Percentiles rank a stretch among this genome's conserved stretches.
These are phyloP conservation scores for Grus americana DNA, from an alignment of 2,113 vertebrate species.

Conservation along the genomic window DNA sequence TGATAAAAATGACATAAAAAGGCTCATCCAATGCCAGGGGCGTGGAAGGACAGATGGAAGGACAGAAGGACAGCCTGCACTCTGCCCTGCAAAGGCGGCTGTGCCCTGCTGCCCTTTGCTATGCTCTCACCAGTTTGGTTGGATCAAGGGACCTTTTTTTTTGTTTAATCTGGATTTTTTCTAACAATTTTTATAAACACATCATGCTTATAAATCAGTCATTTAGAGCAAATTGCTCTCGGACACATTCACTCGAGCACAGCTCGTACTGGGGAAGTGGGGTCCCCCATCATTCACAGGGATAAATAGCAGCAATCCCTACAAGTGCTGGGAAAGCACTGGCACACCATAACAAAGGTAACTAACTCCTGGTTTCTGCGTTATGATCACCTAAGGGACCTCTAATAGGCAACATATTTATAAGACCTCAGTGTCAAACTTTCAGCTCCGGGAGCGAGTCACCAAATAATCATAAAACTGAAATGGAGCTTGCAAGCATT, in stretches of 20 bases:
- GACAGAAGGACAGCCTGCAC: not conserved
- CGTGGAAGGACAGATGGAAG: rapidly evolving
- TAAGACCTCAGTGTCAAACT: not conserved
- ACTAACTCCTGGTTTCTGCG: not conserved
- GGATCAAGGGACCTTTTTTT: not conserved
- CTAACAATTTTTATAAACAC: not conserved
- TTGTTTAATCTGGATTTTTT: not conserved
- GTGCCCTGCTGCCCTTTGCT: not conserved
- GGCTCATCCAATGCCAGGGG: not conserved
- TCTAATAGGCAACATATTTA: not conserved
- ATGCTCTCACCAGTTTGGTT: not conserved
- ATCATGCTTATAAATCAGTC: not conserved
- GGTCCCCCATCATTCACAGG: not conserved
- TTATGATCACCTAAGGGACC: not conserved
- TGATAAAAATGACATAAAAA: not conserved
- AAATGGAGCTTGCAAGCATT: not conserved
- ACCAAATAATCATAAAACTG: not conserved
- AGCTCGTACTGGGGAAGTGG: not conserved
- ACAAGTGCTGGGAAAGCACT: not conserved
- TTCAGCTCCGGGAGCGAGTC: not conserved
- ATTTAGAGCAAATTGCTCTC: not conserved
- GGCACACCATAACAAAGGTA: not conserved
- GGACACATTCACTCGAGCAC: not conserved
- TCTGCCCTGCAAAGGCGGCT: not conserved
- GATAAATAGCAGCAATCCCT: not conserved